Percentiles rank a stretch among this genome's conserved stretches.
phyloP scores from a whole-genome alignment of 2,888 invertebrate genomes.

The Rhagonycha fulva region DNA sequence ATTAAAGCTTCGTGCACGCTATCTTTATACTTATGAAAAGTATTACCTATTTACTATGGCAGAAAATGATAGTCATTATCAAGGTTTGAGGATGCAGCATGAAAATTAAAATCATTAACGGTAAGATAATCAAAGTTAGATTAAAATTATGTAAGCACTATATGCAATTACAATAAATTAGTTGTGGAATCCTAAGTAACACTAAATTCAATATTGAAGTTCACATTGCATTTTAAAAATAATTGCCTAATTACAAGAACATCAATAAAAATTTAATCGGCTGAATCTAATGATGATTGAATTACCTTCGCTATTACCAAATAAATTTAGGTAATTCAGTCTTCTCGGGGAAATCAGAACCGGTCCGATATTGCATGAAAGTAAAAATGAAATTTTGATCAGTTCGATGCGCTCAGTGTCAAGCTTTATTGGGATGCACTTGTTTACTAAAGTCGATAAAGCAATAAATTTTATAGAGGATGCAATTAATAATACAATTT shows the following conservation, averaged over 20 bases:
- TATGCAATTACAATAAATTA: neutral
- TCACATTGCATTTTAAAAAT: neutral
- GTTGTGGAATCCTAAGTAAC: neutral
- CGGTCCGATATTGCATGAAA: neutral
- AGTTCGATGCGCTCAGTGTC: neutral
- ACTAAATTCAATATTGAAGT: neutral
- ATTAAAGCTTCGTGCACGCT: neutral
- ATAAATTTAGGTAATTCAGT: neutral
- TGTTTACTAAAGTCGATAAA: neutral
- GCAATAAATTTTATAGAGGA: neutral
- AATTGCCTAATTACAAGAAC: neutral
- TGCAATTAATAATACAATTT: neutral
- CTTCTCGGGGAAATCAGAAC: neutral
- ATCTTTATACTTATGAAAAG: neutral
- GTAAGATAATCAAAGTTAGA: neutral
- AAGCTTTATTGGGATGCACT: neutral
- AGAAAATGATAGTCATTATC: slow-evolving; percentile 5
- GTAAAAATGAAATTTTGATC: too few species aligned
- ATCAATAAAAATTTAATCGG: neutral
- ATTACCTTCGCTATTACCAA: neutral
- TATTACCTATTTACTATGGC: neutral
- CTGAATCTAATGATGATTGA: neutral
- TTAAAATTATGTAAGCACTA: neutral
- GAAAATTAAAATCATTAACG: neutral
- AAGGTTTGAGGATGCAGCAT: slow-evolving; percentile 12